Evolutionary conservation across 2,113 vertebrate genomes (phyloP).

Genomic region (Psilopsiagon aymara): DNA sequence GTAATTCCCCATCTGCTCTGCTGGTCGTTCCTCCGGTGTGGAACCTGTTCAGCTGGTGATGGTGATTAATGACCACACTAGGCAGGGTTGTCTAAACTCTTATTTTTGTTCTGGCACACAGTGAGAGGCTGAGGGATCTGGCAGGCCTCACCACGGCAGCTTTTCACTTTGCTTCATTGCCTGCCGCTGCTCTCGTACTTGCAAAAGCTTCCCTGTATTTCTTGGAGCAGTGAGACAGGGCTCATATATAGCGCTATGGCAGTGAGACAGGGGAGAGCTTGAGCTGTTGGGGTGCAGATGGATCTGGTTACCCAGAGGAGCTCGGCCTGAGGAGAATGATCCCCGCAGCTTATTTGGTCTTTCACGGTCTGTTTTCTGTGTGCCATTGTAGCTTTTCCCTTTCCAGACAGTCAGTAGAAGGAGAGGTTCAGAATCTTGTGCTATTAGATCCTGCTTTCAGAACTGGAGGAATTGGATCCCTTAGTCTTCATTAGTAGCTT

Average conservation of each 20-base stretch:
- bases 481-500: rapidly evolving
- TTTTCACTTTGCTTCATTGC: neutral
- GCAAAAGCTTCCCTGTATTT: neutral
- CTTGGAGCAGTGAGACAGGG: rapidly evolving
- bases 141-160: neutral
- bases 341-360: neutral
- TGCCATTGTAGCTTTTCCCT: neutral
- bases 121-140: neutral
- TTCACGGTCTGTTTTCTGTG: rapidly evolving
- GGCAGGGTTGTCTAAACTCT: neutral
- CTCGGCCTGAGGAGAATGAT: rapidly evolving
- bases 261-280: neutral
- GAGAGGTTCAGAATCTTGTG: neutral
- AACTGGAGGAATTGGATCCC: neutral
- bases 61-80: neutral
- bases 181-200: neutral
- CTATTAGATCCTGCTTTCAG: neutral
- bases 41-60: neutral
- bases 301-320: neutral
- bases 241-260: neutral
- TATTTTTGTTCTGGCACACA: neutral
- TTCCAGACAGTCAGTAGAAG: neutral
- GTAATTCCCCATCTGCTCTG: neutral
- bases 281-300: neutral
- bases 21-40: neutral